Conservation (phyloP, 2,797 vertebrate species). For the Phoxinus dragarum region DNA sequence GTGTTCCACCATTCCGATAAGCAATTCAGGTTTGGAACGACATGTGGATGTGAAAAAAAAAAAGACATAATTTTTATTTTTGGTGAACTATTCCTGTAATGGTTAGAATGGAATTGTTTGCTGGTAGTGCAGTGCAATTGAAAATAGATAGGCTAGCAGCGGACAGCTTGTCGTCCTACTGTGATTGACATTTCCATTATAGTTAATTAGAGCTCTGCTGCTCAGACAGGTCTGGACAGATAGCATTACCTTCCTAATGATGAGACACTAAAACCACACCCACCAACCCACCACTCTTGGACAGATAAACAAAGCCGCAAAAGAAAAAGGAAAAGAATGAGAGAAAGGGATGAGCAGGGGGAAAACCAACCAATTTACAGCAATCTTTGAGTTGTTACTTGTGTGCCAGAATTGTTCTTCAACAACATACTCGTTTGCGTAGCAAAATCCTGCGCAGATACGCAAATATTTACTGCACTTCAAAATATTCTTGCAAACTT, state of each 20-base stretch:
- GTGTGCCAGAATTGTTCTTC: conserved; percentile 18
- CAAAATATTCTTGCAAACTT: not conserved
- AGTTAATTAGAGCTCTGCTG: conserved; percentile 59
- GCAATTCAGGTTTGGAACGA: not conserved
- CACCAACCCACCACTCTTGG: conserved; percentile 23
- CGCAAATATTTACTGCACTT: conserved; percentile 3
- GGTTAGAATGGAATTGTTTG: conserved; percentile 28
- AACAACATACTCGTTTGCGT: conserved; percentile 3
- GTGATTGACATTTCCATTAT: conserved; percentile 62
- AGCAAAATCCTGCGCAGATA: not conserved
- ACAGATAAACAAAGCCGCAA: conserved; percentile 30
- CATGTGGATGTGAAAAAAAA: not conserved
- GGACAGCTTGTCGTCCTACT: conserved; percentile 47
- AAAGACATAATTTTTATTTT: conserved; percentile 16
- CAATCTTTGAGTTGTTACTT: conserved; percentile 31
- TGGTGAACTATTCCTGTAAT: conserved; percentile 22
- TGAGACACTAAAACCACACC: conserved; percentile 43
- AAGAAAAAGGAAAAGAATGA: conserved; percentile 6
- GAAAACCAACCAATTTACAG: conserved; percentile 36
- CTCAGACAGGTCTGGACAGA: conserved; percentile 52
- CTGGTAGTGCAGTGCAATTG: conserved; percentile 21
- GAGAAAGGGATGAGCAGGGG: not conserved
- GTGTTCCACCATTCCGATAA: not conserved
- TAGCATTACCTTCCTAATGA: conserved; percentile 51
- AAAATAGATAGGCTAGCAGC: conserved; percentile 27